phyloP scores from a whole-genome alignment of 2,888 invertebrate genomes.

The Bedellia somnulentella region DNA sequence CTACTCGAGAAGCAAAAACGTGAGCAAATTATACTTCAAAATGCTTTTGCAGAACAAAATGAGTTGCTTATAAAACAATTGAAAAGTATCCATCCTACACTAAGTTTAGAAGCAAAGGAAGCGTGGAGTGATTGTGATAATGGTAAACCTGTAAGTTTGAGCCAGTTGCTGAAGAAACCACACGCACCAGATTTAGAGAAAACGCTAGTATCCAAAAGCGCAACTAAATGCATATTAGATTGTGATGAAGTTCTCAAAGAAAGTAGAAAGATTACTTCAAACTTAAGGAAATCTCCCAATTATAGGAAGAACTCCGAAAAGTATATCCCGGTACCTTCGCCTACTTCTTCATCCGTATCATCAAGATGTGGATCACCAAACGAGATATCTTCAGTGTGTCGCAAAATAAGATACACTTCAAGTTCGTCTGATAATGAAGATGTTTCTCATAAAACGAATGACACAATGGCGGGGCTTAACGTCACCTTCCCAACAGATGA shows the following conservation, averaged over 20 bases:
- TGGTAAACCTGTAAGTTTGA: slow-evolving; percentile 41
- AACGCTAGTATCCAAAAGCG: slow-evolving; percentile 26
- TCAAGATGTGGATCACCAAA: too few relatives aligned
- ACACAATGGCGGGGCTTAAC: slow-evolving; percentile 49
- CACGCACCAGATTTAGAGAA: slow-evolving; percentile 17
- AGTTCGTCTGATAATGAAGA: slow-evolving; percentile 31
- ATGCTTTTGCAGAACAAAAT: slow-evolving; percentile 69
- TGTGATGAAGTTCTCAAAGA: slow-evolving; percentile 35
- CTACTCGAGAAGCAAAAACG: slow-evolving; percentile 65
- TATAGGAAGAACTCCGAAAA: too few relatives aligned
- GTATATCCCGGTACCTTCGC: too few relatives aligned
- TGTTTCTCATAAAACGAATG: slow-evolving; percentile 49
- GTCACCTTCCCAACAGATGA: slow-evolving; percentile 46
- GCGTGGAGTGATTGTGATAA: slow-evolving; percentile 32
- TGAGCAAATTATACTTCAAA: slow-evolving; percentile 65
- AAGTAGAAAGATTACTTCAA: slow-evolving; percentile 33
- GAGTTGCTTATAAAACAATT: slow-evolving; percentile 54
- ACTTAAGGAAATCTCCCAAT: slow-evolving; percentile 19
- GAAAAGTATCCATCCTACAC: slow-evolving; percentile 40
- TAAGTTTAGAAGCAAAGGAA: slow-evolving; percentile 30
- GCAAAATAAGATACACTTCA: slow-evolving; percentile 34
- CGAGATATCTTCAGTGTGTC: slow-evolving; percentile 17
- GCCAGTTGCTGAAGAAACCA: slow-evolving; percentile 31
- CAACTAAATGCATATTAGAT: slow-evolving; percentile 30
- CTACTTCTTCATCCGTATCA: too few relatives aligned